These are phyloP conservation scores for Oscheius sp. DNA, from an alignment of 2,888 invertebrate species.

Conservation along the genomic window DNA sequence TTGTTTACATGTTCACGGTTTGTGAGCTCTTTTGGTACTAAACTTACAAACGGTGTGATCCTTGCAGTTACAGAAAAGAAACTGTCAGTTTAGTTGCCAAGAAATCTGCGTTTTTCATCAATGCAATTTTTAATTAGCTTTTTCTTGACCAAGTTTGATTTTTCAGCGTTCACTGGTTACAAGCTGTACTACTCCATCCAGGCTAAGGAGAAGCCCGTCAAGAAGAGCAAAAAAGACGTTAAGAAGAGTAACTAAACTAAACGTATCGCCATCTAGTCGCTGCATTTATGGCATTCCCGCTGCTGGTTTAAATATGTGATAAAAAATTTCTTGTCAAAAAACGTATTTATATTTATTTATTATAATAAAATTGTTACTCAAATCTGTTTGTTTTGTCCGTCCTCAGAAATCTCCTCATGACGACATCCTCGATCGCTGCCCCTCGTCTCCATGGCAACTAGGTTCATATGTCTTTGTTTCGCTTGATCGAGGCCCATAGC, in stretches of 20 bases:
- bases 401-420: not conserved
- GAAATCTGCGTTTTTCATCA: too few relatives aligned
- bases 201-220: slow-evolving; percentile 22
- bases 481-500: slow-evolving; percentile 7
- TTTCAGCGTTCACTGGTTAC: slow-evolving; percentile 31
- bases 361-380: not conserved
- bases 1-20: too few relatives aligned
- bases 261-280: not conserved
- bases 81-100: too few relatives aligned
- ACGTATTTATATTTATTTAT: slow-evolving; percentile 2
- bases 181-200: slow-evolving; percentile 31
- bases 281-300: slow-evolving; percentile 2
- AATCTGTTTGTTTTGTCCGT: not conserved
- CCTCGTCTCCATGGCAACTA: slow-evolving; percentile 8
- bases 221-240: slow-evolving; percentile 9
- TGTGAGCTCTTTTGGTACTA: too few relatives aligned
- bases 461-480: slow-evolving; percentile 27
- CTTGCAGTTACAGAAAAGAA: too few relatives aligned
- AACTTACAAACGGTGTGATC: too few relatives aligned
- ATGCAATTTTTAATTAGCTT: too few relatives aligned
- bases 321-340: slow-evolving; percentile 26
- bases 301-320: slow-evolving; percentile 22
- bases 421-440: not conserved
- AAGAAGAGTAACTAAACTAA: slow-evolving; percentile 20
- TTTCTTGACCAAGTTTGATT: too few relatives aligned